Conservation (phyloP, 1,140 invertebrate species). For the Brachionus manjavacas region DNA sequence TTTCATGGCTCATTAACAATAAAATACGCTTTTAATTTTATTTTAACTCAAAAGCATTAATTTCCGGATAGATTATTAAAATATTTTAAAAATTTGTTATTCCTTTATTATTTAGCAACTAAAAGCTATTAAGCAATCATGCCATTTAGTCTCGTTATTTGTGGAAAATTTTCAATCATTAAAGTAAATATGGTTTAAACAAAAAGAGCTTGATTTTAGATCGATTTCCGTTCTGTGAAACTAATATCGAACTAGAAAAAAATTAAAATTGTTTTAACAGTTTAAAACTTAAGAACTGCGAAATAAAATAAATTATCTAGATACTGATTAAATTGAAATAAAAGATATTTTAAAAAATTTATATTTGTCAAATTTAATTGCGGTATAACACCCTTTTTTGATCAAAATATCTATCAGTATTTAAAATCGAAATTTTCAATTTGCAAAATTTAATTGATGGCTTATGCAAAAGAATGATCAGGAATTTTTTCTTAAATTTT, state of each 20-base stretch:
- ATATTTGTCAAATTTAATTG: too few relatives aligned
- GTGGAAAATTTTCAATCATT: background rate
- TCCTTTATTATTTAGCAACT: background rate
- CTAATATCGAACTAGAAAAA: background rate
- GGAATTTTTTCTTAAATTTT: too few relatives aligned
- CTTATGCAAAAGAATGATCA: too few relatives aligned
- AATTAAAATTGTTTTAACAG: background rate
- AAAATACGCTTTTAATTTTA: background rate
- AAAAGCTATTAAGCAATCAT: background rate
- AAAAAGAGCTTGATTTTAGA: background rate
- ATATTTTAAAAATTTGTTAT: background rate
- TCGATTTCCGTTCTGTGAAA: background rate
- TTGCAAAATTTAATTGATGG: too few relatives aligned
- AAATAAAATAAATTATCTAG: background rate
- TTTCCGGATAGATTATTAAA: background rate
- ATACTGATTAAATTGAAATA: background rate
- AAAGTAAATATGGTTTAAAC: background rate
- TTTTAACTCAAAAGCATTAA: background rate
- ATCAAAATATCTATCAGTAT: too few relatives aligned
- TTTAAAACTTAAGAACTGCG: background rate
- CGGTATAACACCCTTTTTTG: too few relatives aligned
- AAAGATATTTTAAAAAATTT: background rate
- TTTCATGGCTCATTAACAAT: background rate
- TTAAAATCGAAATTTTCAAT: too few relatives aligned
- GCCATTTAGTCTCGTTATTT: background rate